These are phyloP conservation scores for Patagioenas fasciata DNA, from an alignment of 2,113 vertebrate genomes.

Conservation along the genomic window DNA sequence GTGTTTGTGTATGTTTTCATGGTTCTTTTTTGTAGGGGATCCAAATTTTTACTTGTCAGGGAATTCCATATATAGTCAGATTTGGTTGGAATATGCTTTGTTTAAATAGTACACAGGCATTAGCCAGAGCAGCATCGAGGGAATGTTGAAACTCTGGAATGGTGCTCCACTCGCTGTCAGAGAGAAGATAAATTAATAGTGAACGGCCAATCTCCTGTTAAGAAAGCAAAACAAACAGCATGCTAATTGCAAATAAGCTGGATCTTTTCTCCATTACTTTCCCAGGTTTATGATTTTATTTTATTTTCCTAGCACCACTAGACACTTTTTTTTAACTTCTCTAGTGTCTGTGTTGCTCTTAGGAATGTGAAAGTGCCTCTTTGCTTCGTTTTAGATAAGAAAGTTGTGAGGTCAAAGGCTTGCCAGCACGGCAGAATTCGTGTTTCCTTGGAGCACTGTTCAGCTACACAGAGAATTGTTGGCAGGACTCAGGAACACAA, in stretches of 20 bases:
- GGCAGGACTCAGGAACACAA: background rate
- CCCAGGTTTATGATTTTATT: background rate
- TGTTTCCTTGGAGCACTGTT: background rate
- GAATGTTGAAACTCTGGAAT: conserved; percentile 27
- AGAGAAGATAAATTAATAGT: conserved; percentile 19
- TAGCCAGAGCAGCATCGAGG: conserved; percentile 27
- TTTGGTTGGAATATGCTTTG: conserved; percentile 47
- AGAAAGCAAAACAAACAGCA: conserved; percentile 13
- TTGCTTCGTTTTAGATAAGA: background rate
- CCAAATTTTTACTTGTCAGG: conserved; percentile 39
- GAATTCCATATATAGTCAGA: conserved; percentile 75
- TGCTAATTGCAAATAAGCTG: background rate
- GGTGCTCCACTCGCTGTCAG: background rate
- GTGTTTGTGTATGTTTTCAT: background rate
- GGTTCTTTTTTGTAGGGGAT: conserved; percentile 20
- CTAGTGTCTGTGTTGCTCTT: background rate
- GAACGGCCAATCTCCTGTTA: background rate
- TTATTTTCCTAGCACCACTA: background rate
- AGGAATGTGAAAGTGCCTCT: background rate
- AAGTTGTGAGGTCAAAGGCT: background rate
- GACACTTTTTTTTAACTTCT: background rate
- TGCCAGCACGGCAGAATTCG: background rate
- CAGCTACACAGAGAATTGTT: background rate
- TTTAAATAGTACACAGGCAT: conserved; percentile 61
- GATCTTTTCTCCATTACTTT: background rate